Conservation (phyloP, 2,113 vertebrate species). For the Nannobrachium achirus region DNA sequence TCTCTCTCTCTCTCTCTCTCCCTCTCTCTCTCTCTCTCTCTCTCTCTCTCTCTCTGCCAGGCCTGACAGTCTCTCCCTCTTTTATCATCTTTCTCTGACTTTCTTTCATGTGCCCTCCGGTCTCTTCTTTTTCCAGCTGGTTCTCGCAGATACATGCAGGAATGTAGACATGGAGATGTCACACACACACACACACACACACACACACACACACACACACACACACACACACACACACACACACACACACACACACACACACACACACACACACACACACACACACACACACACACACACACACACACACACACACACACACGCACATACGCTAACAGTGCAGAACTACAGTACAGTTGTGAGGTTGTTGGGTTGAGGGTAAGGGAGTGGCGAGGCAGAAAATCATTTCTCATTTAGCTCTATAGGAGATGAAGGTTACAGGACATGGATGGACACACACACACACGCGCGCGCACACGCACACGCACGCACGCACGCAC, state of each 20-base stretch:
- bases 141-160: neutral
- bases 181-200: neutral
- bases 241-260: no score
- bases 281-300: no score
- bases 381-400: slow-evolving; percentile 53
- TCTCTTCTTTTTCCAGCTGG: neutral
- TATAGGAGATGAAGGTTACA: slow-evolving; percentile 62
- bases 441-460: slow-evolving; percentile 30
- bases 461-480: slow-evolving; percentile 1
- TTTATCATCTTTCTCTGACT: neutral
- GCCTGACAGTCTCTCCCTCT: neutral
- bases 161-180: neutral
- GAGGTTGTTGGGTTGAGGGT: slow-evolving; percentile 22
- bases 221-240: neutral
- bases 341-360: neutral
- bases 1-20: neutral
- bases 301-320: no score
- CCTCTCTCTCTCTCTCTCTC: neutral
- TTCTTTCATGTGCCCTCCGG: neutral
- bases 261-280: no score
- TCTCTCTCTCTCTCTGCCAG: neutral
- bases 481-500: slow-evolving; percentile 10
- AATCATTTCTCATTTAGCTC: slow-evolving; percentile 59
- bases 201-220: neutral
- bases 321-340: neutral